A percentile compares a stretch with the other conserved stretches of the same genome.
Conservation (phyloP, 2,888 invertebrate genomes). For the Nephrotoma flavescens region DNA sequence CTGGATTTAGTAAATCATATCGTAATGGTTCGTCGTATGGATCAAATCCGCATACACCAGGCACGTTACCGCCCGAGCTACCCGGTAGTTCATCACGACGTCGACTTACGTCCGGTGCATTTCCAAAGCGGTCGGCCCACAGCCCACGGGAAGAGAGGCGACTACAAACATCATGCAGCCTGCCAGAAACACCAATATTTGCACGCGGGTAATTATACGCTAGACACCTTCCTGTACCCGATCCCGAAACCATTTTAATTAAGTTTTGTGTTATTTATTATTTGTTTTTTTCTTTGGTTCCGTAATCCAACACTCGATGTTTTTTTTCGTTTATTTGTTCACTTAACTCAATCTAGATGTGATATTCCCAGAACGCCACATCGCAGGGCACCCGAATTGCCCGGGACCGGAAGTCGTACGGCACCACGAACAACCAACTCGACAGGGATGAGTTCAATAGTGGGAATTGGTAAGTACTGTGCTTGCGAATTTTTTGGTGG, state of each 20-base stretch:
- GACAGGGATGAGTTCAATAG: conserved; percentile 30
- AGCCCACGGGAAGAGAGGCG: conserved; percentile 44
- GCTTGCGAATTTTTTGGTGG: not conserved
- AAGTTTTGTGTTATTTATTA: not conserved
- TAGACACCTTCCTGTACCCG: conserved; percentile 8
- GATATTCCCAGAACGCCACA: conserved; percentile 75
- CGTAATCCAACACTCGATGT: not conserved
- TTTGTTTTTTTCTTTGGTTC: not conserved
- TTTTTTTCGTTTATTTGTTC: not conserved
- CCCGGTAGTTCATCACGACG: conserved; percentile 35
- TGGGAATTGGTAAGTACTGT: conserved; percentile 23
- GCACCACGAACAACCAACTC: conserved; percentile 38
- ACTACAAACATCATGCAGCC: conserved; percentile 69
- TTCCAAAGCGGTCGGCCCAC: conserved; percentile 35
- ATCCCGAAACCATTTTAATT: not conserved
- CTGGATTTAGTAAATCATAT: conserved; percentile 51
- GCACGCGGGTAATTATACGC: conserved; percentile 43
- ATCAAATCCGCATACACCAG: conserved; percentile 39
- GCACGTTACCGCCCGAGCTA: conserved; percentile 57
- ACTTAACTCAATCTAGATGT: conserved; percentile 31
- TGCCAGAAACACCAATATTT: conserved; percentile 81
- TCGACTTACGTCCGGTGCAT: conserved; percentile 31
- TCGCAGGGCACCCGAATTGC: conserved; percentile 37
- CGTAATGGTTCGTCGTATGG: conserved; percentile 18
- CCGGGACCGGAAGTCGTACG: conserved; percentile 33